Conservation (phyloP, 2,888 invertebrate species). For the Myathropa florea region DNA sequence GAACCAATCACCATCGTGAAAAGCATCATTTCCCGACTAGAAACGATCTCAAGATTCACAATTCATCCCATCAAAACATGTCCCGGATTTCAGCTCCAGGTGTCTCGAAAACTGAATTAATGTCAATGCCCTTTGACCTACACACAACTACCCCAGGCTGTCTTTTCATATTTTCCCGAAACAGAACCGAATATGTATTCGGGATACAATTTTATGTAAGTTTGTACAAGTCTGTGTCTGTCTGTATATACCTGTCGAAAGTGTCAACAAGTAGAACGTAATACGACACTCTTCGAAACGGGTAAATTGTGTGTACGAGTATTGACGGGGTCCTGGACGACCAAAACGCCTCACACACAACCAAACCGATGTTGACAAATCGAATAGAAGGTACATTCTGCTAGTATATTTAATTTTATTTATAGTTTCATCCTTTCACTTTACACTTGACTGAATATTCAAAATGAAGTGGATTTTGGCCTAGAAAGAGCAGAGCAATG, state of each 20-base stretch:
- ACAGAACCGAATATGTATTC: conserved; percentile 13
- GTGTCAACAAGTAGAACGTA: conserved; percentile 62
- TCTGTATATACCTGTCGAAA: conserved; percentile 44
- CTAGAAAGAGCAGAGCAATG: not conserved
- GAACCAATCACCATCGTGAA: conserved; percentile 50
- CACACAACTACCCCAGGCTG: not conserved
- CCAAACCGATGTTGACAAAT: not conserved
- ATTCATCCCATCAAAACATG: not conserved
- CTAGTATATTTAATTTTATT: conserved; percentile 19
- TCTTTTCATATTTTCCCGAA: not conserved
- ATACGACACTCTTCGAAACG: conserved; percentile 27
- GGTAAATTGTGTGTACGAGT: conserved; percentile 7
- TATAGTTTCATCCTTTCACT: conserved; percentile 58
- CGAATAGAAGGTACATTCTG: not conserved
- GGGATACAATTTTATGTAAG: conserved; percentile 25
- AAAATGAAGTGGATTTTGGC: not conserved
- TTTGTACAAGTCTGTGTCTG: not conserved
- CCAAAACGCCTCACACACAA: not conserved
- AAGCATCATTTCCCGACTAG: conserved; percentile 45
- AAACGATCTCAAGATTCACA: conserved; percentile 17
- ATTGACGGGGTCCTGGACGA: conserved; percentile 30
- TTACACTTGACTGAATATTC: conserved; percentile 57
- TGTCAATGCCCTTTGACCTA: conserved; percentile 59
- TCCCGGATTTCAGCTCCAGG: conserved; percentile 34
- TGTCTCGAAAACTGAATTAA: conserved; percentile 33